A percentile compares a stretch with the other conserved stretches of the same genome.
Conservation (phyloP, 2,888 invertebrate genomes). For the Salpingus planirostris region DNA sequence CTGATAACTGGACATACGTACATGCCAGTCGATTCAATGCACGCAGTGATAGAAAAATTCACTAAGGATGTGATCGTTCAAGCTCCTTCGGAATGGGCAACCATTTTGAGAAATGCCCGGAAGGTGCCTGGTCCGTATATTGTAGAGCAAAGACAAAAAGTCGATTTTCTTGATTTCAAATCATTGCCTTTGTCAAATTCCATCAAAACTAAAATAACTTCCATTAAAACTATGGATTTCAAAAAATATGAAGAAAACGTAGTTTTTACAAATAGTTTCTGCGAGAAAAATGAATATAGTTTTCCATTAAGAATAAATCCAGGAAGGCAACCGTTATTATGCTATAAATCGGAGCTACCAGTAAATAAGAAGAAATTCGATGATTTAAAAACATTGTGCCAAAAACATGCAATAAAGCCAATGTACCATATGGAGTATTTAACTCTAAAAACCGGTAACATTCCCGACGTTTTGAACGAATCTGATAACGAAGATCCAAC, state of each 20-base stretch:
- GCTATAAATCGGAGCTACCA: neutral
- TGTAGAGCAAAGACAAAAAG: neutral
- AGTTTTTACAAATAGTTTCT: neutral
- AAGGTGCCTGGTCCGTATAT: neutral
- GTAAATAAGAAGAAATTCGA: neutral
- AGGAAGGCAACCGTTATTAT: neutral
- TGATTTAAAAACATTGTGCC: neutral
- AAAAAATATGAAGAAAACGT: neutral
- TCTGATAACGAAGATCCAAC: neutral
- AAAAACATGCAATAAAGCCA: neutral
- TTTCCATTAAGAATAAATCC: neutral
- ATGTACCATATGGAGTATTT: neutral
- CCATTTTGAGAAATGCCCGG: conserved; percentile 13
- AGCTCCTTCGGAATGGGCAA: conserved; percentile 29
- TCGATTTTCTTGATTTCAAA: neutral
- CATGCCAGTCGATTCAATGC: conserved; percentile 30
- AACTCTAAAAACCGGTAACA: neutral
- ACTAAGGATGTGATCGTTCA: conserved; percentile 20
- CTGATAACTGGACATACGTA: conserved; percentile 26
- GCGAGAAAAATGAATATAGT: no score
- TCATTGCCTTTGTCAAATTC: neutral
- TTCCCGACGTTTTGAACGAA: neutral
- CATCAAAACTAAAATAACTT: neutral
- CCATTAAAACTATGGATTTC: neutral
- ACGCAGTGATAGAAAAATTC: conserved; percentile 24